Base-by-base conservation (phyloP, 53 echinoderm and acorn worm species). In the Holothuria scabra region DNA sequence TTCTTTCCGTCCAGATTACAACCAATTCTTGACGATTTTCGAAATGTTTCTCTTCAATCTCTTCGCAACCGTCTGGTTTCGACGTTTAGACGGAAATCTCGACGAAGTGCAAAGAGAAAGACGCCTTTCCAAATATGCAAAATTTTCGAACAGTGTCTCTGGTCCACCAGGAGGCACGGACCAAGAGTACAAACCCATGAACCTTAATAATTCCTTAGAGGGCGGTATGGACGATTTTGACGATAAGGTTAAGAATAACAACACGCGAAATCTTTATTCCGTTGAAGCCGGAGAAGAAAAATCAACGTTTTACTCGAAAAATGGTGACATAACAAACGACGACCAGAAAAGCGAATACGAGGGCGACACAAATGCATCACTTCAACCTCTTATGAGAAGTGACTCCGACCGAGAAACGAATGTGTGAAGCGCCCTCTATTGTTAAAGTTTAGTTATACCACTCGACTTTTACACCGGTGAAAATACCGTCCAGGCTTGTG, bases 1-100 rank as follows among this genome's bases (percentile, higher is more conserved):
- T 79, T 48, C 12, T 80, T 48, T 55, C 66, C 19, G 31, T 70
- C 48, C 93, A 96, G 96, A 89, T 26, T 83, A 91, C 44, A 68
- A 93, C 65, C 88, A 90, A 70, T 79, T 96, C 30, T 75, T 93
- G 38, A 91, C 86, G 55, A 96, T 96, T 57, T 67, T 91, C 19
- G 96, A 96, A 78, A 96, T 96, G 96, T 96, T 96, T 66, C 58
- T 93, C 84, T 93, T 93, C 88, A 93, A 94, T 87, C 85, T 96
- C n/a, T 76, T 96, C 34, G 96, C 96, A 8, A 91, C 91, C 12
- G 67, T 90, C 29, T 93, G 91, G 90, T 96, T 89, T 80, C 85
- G 96, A 31, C 89, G 93, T 3, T 56, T 93, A 29, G 87, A 89
- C 56, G 96, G 96, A 20, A 96, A 96, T 86, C 88, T 91, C 24